Evolutionary conservation across 1,140 invertebrate species (phyloP), one percentile per base, ranked within the genome.

Genomic region (Proctacanthus coquilletti): DNA sequence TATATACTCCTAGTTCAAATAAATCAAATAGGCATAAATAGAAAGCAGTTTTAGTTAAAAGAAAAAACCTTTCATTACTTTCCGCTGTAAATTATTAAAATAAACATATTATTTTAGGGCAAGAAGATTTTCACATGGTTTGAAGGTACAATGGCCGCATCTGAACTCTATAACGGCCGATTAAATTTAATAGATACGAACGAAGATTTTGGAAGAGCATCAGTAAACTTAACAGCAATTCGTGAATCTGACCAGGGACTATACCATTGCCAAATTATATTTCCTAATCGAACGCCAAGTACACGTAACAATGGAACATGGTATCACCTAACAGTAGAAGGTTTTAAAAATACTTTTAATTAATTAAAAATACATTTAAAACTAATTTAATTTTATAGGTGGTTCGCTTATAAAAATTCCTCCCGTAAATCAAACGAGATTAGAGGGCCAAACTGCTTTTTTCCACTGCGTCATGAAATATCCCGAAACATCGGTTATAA

Each of bases 211-310:
- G 84, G 84, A 37, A 69, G 72, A 44, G 86, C 84, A 23, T 85
- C 85, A 44, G 74, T 91, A 48, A 92, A 92, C 62, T 64, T 93
- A 35, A 88, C 84, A n/a, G 75, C 80, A 33, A 85, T 94, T 45
- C 69, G 80, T 40, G 84, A 91, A 55, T 75, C 77, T 23, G 88
- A 94, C 62, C 75, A 80, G 46, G 89, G 88, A 36, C 87, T 84
- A 76, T 95, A 89, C 62, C 83, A 89, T 61, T 95, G 89, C 60
- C 74, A 73, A 50, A 75, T 93, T 10, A 74, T 80, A 44, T 91
- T 91, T 57, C 82, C 89, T 19, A 89, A 91, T 56, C 72, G 87
- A 41, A 77, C 80, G 21, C 86, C 85, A 4, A 76, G 70, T 45
- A 73, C 74, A 3, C 67, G 79, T 23, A 80, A 84, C 50, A 92